Conservation (phyloP, 1,140 invertebrate species). For the Drosophila elegans region DNA sequence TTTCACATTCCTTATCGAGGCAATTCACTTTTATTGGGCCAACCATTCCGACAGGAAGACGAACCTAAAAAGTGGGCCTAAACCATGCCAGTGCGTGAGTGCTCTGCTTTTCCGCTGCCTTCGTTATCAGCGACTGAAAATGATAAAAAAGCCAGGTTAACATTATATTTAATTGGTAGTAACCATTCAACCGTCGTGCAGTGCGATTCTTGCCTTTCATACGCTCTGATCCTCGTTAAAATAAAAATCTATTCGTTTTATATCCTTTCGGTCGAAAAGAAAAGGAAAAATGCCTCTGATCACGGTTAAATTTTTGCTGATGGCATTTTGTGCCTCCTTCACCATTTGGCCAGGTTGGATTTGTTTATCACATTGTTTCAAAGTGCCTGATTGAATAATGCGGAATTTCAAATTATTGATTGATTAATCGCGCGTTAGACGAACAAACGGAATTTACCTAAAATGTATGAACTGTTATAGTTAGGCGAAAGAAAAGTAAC, state of each 20-base stretch:
- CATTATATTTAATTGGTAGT: conserved; percentile 83
- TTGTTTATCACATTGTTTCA: conserved; percentile 8
- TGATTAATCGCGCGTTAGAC: conserved; percentile 27
- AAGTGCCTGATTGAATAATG: conserved; percentile 7
- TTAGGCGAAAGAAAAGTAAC: conserved; percentile 9
- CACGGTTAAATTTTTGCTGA: conserved; percentile 28
- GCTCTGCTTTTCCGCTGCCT: conserved; percentile 24
- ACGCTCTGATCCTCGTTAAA: conserved; percentile 5
- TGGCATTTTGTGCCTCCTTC: conserved; percentile 40
- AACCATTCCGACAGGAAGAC: conserved; percentile 34
- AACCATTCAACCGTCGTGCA: conserved; percentile 58
- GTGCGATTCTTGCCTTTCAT: conserved; percentile 53
- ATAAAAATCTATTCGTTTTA: not conserved
- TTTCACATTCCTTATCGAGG: conserved; percentile 29
- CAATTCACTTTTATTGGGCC: conserved; percentile 19
- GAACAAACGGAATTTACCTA: not conserved
- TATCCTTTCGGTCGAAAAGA: conserved; percentile 34
- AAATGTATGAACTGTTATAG: conserved; percentile 16
- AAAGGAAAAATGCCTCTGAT: conserved; percentile 39
- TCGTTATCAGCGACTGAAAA: conserved; percentile 60
- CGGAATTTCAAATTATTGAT: conserved; percentile 13
- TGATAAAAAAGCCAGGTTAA: conserved; percentile 80
- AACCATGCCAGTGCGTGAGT: conserved; percentile 15
- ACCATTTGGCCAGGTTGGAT: conserved; percentile 57
- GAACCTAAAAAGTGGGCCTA: not conserved